Evolutionary conservation across 2,113 vertebrate genomes (phyloP).

Genomic region (Uria aalge): DNA sequence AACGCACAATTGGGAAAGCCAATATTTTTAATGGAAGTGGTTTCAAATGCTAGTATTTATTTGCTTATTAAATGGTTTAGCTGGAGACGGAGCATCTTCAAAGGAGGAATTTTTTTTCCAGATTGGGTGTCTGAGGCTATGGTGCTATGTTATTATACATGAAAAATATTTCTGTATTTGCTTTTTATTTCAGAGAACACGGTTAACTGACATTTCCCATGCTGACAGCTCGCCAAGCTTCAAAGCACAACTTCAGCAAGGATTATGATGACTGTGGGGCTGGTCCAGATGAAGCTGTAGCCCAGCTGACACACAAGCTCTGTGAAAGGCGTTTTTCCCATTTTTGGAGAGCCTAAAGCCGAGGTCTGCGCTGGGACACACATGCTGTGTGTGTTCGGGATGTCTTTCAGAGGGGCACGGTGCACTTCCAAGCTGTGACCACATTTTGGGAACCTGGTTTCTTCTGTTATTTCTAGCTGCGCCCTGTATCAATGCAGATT

Average conservation of each 20-base stretch:
- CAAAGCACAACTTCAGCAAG: neutral
- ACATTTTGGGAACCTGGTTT: neutral
- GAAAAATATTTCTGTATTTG: neutral
- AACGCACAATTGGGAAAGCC: neutral
- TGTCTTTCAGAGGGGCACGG: neutral
- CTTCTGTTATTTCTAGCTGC: neutral
- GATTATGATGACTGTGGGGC: neutral
- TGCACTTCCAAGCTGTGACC: neutral
- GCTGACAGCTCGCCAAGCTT: conserved; percentile 23
- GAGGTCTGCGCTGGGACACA: fast-evolving
- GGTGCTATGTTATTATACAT: neutral
- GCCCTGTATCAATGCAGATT: neutral
- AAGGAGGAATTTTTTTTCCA: neutral
- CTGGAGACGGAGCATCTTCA: conserved; percentile 7
- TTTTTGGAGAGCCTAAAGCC: neutral
- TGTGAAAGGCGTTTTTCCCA: neutral
- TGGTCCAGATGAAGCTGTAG: neutral
- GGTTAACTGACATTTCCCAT: neutral
- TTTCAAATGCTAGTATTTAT: neutral
- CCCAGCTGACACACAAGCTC: neutral
- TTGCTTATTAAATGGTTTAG: neutral
- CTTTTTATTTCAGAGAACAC: conserved; percentile 6
- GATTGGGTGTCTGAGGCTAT: neutral
- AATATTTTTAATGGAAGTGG: conserved; percentile 16
- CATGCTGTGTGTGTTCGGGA: fast-evolving